phyloP scores from a whole-genome alignment of 2,888 invertebrate genomes.

The Pocota personata region DNA sequence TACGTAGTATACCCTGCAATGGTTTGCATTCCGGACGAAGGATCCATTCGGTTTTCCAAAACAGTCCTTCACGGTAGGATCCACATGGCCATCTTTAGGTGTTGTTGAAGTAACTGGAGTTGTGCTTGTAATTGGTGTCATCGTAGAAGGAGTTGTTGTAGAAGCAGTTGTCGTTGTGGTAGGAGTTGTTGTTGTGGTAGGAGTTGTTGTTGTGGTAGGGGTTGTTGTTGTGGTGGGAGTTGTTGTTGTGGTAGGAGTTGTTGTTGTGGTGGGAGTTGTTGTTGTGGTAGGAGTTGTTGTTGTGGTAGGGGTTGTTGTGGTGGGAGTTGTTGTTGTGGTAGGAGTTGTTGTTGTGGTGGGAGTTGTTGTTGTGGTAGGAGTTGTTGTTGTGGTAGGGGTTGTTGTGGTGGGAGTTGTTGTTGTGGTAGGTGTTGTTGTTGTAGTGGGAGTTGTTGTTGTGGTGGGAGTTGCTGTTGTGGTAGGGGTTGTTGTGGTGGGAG shows the following conservation, averaged over 20 bases:
- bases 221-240: neutral
- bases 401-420: neutral
- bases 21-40: constrained; percentile 22
- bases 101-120: neutral
- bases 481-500: neutral
- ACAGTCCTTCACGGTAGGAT: constrained; percentile 18
- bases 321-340: neutral
- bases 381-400: neutral
- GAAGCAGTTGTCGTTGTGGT: neutral
- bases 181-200: neutral
- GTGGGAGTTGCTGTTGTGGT: neutral
- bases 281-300: neutral
- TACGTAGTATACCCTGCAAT: constrained; percentile 62
- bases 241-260: neutral
- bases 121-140: neutral
- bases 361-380: neutral
- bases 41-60: constrained; percentile 19
- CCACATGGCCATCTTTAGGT: constrained; percentile 30
- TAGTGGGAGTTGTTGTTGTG: neutral
- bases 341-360: neutral
- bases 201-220: neutral
- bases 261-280: neutral
- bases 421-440: neutral
- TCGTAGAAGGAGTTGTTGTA: neutral
- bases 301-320: neutral